Evolutionary conservation across 2,888 invertebrate genomes (phyloP).

Genomic region (Drosophila pseudotalamancana): DNA sequence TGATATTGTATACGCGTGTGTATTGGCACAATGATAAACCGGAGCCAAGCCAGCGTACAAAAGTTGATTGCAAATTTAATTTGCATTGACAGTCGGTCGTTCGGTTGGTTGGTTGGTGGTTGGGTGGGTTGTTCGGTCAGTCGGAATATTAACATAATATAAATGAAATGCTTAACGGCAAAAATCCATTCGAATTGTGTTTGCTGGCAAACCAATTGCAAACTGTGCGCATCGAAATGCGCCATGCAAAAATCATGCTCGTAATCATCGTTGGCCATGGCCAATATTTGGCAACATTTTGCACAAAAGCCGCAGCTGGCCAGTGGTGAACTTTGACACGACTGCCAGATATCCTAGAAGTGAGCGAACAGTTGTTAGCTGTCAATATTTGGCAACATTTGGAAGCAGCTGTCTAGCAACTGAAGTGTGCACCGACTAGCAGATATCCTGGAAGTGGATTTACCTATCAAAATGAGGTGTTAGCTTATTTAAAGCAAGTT

Average conservation of each 20-base stretch:
- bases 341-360: constrained; percentile 3
- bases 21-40: constrained; percentile 28
- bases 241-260: constrained; percentile 34
- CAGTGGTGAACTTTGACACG: background rate
- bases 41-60: background rate
- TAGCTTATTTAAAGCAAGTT: no score
- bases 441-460: no score
- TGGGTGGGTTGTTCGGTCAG: background rate
- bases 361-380: no score
- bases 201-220: constrained; percentile 55
- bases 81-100: constrained; percentile 45
- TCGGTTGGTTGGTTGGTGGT: background rate
- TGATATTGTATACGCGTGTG: constrained; percentile 2
- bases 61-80: constrained; percentile 55
- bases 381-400: no score
- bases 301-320: background rate
- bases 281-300: constrained; percentile 34
- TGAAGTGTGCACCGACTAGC: no score
- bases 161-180: constrained; percentile 56
- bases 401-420: no score
- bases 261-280: constrained; percentile 23
- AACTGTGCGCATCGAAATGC: constrained; percentile 22
- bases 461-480: no score
- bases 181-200: constrained; percentile 55
- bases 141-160: constrained; percentile 57